phyloP scores from a whole-genome alignment of 2,797 vertebrate species.

The Syncerus caffer region DNA sequence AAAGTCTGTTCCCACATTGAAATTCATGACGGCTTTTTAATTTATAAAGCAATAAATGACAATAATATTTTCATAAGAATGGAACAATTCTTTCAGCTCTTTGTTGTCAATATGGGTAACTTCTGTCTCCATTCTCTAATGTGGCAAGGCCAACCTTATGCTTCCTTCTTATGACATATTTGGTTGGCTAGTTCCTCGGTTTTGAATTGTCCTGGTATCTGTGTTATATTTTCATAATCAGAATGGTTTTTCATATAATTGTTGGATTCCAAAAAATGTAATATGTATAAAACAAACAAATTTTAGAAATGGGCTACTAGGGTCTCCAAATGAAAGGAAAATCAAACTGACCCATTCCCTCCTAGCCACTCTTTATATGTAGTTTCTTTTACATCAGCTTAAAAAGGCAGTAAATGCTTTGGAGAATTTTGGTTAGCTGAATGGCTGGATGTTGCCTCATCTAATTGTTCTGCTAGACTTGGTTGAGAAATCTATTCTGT shows the following conservation, averaged over 20 bases:
- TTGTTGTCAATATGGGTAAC: not conserved
- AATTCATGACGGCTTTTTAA: conserved; percentile 3
- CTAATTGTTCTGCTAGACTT: not conserved
- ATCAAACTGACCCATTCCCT: not conserved
- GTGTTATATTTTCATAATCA: not conserved
- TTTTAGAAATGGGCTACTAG: not conserved
- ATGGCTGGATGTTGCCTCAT: not conserved
- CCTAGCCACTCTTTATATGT: not conserved
- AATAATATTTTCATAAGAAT: not conserved
- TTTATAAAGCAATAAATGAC: not conserved
- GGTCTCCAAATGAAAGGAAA: not conserved
- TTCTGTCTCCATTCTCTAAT: not conserved
- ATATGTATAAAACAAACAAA: not conserved
- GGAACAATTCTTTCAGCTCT: not conserved
- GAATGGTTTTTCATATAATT: not conserved
- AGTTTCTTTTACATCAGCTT: not conserved
- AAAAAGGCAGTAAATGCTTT: not conserved
- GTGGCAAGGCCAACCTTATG: not conserved
- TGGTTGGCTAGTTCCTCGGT: not conserved
- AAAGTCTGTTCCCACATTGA: not conserved
- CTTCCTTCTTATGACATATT: not conserved
- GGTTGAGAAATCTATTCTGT: not conserved
- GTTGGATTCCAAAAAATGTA: not conserved
- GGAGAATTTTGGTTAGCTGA: not conserved
- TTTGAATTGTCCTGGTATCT: not conserved